Evolutionary conservation across 2,888 invertebrate genomes (phyloP), one percentile per base, ranked within the genome.

Genomic region (Amphipoea oculea): DNA sequence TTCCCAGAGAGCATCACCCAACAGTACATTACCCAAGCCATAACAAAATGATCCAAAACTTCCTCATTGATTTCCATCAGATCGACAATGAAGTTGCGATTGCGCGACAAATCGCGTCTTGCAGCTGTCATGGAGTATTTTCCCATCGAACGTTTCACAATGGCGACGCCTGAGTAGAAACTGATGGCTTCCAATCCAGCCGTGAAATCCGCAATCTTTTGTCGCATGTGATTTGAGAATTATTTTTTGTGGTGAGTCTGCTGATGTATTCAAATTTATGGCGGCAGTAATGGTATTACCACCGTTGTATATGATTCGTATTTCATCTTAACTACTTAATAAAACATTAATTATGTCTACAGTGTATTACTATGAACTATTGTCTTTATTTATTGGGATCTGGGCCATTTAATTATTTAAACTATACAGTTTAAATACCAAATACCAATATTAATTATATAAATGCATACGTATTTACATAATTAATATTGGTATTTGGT

Each of bases 121-220:
- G 88, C 91, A 86, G 85, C 88, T 82, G 88, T 86, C 86, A 91
- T 91, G 84, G 90, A 79, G 80, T 84, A 90, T 91, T 92, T 89
- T 92, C 92, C 91, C 91, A 92, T 86, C 76, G 84, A 69, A 80
- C 85, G 82, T 92, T 92, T 90, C 93, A 85, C 87, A 92, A 92
- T 86, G 67, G 74, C 74, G 42, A 63, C 86, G 89, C 84, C 85
- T 85, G 83, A 88, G 81, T 88, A 85, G 84, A 86, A 87, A 83
- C 81, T 88, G 88, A 89, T 90, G 89, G 84, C 86, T 76, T 82
- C 67, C 51, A 81, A 88, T 87, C 81, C 72, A 81, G 69, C 83
- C 86, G 82, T 86, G 84, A 88, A 86, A 88, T 88, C 77, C 75
- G 88, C 90, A 89, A 89, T 83, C 73, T 82, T 86, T 84, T 82